Conservation (phyloP, 2,113 vertebrate genomes). For the Halcyon senegalensis region DNA sequence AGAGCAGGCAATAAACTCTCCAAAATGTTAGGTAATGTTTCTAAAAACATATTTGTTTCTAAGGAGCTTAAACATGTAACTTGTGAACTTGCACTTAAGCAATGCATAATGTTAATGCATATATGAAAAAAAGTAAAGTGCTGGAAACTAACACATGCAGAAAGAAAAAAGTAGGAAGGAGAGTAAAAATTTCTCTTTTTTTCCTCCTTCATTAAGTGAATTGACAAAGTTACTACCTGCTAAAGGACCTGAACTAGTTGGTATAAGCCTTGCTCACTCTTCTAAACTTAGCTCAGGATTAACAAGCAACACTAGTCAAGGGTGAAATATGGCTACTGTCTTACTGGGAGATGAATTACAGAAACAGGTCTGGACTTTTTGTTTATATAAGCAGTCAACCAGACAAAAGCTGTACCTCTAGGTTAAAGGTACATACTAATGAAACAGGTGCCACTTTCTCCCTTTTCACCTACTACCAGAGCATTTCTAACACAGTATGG, state of each 20-base stretch:
- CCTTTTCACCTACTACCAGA: not conserved
- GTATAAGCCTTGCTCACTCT: not conserved
- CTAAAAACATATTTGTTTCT: not conserved
- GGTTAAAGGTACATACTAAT: not conserved
- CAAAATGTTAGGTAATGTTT: not conserved
- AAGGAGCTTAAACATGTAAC: not conserved
- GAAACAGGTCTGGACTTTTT: constrained; percentile 22
- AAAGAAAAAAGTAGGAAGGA: not conserved
- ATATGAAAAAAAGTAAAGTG: not conserved
- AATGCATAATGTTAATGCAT: not conserved
- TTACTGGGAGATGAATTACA: not conserved
- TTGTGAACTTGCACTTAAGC: not conserved
- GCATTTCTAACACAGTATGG: not conserved
- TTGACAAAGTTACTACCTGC: not conserved
- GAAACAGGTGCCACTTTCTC: not conserved
- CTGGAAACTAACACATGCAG: not conserved
- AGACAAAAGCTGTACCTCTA: constrained; percentile 12
- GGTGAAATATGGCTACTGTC: not conserved
- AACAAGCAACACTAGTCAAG: not conserved
- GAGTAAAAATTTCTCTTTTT: not conserved
- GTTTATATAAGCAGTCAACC: not conserved
- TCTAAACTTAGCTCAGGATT: not conserved
- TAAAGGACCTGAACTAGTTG: not conserved
- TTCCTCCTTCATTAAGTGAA: not conserved
- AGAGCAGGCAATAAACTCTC: not conserved